Conservation (phyloP, 1,140 invertebrate genomes). For the Papilio polytes region DNA sequence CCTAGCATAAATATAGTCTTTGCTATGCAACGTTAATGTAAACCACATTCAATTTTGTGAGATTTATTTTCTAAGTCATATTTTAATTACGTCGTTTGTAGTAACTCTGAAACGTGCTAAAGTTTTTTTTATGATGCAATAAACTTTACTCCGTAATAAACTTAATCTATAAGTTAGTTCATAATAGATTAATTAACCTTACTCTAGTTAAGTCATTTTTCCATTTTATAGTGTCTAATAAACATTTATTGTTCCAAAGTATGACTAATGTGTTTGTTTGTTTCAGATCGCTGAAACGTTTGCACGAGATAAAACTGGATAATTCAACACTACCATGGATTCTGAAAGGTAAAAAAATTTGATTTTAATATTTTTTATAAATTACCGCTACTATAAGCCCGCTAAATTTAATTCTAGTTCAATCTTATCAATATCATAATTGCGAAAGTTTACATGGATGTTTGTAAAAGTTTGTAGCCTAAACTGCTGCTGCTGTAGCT, state of each 20-base stretch:
- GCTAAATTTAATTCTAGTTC: too few species aligned
- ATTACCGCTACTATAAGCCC: background rate
- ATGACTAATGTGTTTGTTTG: slow-evolving; percentile 28
- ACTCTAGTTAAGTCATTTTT: background rate
- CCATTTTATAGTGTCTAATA: background rate
- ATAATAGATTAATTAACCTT: background rate
- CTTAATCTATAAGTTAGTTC: background rate
- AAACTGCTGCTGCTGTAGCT: too few species aligned
- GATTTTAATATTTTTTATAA: background rate
- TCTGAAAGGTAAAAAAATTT: slow-evolving; percentile 46
- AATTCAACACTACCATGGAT: slow-evolving; percentile 43
- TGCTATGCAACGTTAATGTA: too few species aligned
- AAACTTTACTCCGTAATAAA: background rate
- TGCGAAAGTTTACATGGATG: too few species aligned
- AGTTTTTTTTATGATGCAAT: background rate
- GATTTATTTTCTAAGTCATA: background rate
- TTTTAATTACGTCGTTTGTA: background rate
- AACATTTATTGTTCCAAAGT: background rate
- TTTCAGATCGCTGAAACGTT: slow-evolving; percentile 37
- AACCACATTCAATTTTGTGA: background rate
- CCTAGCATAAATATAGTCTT: too few species aligned
- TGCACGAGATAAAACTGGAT: slow-evolving; percentile 40
- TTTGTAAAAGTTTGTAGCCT: too few species aligned
- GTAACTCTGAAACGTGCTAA: background rate
- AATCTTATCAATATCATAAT: too few species aligned